Percentiles rank a stretch among this genome's conserved stretches.
Conservation (phyloP, 2,888 invertebrate species). For the Octodonta nipae region DNA sequence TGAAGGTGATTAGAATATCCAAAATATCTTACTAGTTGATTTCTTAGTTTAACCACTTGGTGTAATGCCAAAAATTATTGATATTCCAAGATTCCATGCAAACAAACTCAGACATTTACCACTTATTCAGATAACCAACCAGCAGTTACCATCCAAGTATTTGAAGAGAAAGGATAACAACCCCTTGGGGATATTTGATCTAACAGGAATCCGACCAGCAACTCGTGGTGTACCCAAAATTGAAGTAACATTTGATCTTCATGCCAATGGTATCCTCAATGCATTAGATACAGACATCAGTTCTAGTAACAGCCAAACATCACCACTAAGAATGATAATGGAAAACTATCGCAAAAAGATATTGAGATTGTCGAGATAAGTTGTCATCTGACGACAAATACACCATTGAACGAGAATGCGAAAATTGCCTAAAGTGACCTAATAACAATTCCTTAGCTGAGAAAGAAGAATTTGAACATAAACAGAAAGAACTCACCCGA, state of each 20-base stretch:
- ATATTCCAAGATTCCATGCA: too few species aligned
- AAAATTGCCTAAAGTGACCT: slow-evolving; percentile 50
- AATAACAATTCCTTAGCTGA: slow-evolving; percentile 53
- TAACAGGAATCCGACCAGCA: slow-evolving; percentile 57
- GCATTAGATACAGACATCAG: slow-evolving; percentile 45
- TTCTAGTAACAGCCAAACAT: slow-evolving; percentile 56
- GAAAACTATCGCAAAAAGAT: slow-evolving; percentile 65
- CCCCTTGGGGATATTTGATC: slow-evolving; percentile 48
- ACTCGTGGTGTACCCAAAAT: slow-evolving; percentile 55
- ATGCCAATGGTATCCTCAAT: slow-evolving; percentile 58
- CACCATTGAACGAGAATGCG: slow-evolving; percentile 39
- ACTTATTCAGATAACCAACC: too few species aligned
- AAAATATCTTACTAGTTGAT: slow-evolving; percentile 57
- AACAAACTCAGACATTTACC: slow-evolving; percentile 45
- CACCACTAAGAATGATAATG: slow-evolving; percentile 71
- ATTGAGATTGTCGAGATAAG: slow-evolving; percentile 55
- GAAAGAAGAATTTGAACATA: slow-evolving; percentile 51
- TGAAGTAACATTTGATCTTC: slow-evolving; percentile 59
- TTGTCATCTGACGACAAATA: slow-evolving; percentile 51
- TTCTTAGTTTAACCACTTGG: slow-evolving; percentile 57
- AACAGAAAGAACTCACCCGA: slow-evolving; percentile 38
- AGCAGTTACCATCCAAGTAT: too few species aligned
- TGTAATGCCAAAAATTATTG: slow-evolving; percentile 52
- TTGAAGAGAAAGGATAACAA: slow-evolving; percentile 74
- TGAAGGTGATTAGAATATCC: slow-evolving; percentile 52